phyloP scores from a whole-genome alignment of 2,113 vertebrate species.

The Bubo blakistoni region DNA sequence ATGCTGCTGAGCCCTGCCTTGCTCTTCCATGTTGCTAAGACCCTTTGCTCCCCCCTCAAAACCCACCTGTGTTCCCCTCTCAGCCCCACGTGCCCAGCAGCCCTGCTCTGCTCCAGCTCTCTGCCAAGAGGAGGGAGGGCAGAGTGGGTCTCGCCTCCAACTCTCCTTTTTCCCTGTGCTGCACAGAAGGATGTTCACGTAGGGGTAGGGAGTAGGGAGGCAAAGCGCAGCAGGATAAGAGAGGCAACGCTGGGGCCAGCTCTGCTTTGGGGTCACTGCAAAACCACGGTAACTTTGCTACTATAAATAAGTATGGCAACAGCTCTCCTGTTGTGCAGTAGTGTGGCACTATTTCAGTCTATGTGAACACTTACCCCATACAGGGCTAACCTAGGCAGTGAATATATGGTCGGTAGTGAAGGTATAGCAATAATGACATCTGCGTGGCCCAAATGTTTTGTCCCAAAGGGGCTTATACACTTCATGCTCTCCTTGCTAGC shows the following conservation, averaged over 20 bases:
- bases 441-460: not conserved
- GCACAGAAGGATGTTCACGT: not conserved
- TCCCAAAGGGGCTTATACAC: not conserved
- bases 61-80: not conserved
- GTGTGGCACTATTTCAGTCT: not conserved
- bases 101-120: not conserved
- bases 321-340: not conserved
- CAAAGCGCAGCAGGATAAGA: not conserved
- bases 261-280: not conserved
- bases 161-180: not conserved
- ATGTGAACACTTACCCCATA: not conserved
- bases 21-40: not conserved
- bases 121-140: not conserved
- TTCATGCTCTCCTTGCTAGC: not conserved
- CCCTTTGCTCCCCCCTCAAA: not conserved
- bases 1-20: not conserved
- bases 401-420: not conserved
- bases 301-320: not conserved
- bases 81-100: not conserved
- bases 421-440: not conserved
- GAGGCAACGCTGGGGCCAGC: not conserved
- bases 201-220: not conserved
- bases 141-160: not conserved
- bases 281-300: not conserved
- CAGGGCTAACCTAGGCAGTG: not conserved